Evolutionary conservation across 2,113 vertebrate species (phyloP).

Genomic region (Agapornis roseicollis): DNA sequence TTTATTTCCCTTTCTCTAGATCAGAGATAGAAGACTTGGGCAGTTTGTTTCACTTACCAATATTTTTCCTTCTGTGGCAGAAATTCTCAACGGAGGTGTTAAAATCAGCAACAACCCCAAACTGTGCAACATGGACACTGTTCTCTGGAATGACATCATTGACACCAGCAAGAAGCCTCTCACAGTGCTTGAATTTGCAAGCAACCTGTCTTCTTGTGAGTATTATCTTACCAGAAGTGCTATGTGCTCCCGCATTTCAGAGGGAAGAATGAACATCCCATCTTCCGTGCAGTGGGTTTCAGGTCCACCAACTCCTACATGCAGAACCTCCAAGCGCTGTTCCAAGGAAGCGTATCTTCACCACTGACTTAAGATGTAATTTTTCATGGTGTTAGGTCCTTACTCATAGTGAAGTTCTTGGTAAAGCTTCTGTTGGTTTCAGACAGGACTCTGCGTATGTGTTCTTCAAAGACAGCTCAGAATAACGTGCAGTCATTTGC

Average conservation of each 20-base stretch:
- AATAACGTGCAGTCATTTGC: neutral
- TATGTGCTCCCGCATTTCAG: neutral
- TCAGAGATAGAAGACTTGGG: neutral
- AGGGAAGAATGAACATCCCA: neutral
- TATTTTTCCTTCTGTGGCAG: slow-evolving; percentile 62
- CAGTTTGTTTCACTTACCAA: neutral
- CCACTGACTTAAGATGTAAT: neutral
- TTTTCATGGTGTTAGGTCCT: neutral
- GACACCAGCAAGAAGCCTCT: slow-evolving; percentile 47
- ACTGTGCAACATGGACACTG: slow-evolving; percentile 86
- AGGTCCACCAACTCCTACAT: neutral
- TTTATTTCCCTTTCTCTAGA: neutral
- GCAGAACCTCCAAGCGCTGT: neutral
- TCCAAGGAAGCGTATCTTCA: neutral
- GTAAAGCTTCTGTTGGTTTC: neutral
- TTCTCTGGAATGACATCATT: slow-evolving; percentile 91
- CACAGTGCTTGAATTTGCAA: slow-evolving; percentile 64
- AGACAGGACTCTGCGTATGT: neutral
- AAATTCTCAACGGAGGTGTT: slow-evolving; percentile 90
- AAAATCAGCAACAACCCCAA: slow-evolving; percentile 77
- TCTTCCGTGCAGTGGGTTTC: neutral
- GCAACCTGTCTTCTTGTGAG: slow-evolving; percentile 75
- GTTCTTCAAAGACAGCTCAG: neutral
- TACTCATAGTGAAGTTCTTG: neutral
- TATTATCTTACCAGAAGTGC: neutral